Base-by-base conservation (phyloP, 1,140 invertebrate genomes). In the Lasioglossum albipes region DNA sequence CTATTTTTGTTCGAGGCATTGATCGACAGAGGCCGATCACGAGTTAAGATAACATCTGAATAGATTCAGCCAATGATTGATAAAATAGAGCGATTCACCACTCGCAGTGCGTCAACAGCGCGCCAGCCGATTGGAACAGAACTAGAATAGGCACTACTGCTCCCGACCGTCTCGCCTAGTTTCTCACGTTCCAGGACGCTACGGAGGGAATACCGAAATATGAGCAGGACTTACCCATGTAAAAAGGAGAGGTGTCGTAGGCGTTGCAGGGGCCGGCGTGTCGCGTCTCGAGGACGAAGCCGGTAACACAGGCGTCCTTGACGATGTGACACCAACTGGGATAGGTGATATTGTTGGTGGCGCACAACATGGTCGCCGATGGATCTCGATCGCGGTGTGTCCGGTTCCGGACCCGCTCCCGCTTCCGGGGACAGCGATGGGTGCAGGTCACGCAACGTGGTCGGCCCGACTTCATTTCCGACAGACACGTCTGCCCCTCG, bases 281-380 rank as follows among this genome's bases (percentile, higher is more conserved):
- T 88, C 95, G 94, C 5, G 97, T 96, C 84, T 97, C 96, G 71
- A 98, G 95, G 77, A 97, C 95, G 81, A 95, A 95, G 45, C 97
- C 96, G n/a, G 95, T 97, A 84, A 94, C 94, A 91, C 98, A 99
- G 0, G 97, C 95, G 84, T 97, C 96, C 86, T 96, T 95, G 87
- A 97, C 95, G 95, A 98, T 96, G 84, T 97, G 96, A 93, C 97
- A 98, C 96, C 97, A 97, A 62, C 96, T 97, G 41, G 94, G 94
- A 92, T 98, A 98, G 1, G 97, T 98, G 84, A 95, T 95, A 85
- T 97, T 96, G 92, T 98, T 97, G 68, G 95, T 95, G 70, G 96
- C 97, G 93, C 98, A 98, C 64, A 98, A 91, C 36, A 94, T 93
- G 10, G 89, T 90, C 65, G 89, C 86, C n/a, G 86, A 89, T 85